Percentiles rank a stretch among this genome's conserved stretches.
phyloP scores from a whole-genome alignment of 2,113 vertebrate species.

The Saguinus midas region DNA sequence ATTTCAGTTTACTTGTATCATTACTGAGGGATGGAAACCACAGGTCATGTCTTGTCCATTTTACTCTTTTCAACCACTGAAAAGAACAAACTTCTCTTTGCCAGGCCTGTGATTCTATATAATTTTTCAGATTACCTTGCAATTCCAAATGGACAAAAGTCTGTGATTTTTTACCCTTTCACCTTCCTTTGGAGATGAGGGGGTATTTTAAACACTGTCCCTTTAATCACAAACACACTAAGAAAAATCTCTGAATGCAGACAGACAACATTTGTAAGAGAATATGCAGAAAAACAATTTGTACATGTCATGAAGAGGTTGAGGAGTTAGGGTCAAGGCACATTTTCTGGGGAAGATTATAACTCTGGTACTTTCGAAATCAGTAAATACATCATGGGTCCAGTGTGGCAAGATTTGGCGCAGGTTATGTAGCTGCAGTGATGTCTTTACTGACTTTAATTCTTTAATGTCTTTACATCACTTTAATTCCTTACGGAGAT shows the following conservation, averaged over 20 bases:
- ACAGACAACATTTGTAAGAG: not conserved
- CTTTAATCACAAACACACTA: not conserved
- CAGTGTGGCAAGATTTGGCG: not conserved
- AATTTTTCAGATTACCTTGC: not conserved
- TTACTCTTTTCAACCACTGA: not conserved
- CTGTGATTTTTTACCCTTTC: not conserved
- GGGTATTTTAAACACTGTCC: not conserved
- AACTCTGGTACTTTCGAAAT: not conserved
- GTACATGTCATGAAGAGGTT: fast-evolving
- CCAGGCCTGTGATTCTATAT: not conserved
- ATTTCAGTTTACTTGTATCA: not conserved
- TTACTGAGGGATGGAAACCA: not conserved
- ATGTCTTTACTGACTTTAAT: not conserved
- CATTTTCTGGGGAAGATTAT: not conserved
- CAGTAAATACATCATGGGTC: not conserved
- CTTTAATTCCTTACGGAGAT: not conserved
- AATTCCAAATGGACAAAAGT: not conserved
- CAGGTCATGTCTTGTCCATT: not conserved
- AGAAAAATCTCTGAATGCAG: not conserved
- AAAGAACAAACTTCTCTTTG: not conserved
- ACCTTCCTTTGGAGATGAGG: not conserved
- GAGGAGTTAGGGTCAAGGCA: not conserved
- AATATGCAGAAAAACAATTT: not conserved
- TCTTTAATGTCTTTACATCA: no score
- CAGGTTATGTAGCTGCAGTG: not conserved